These are phyloP conservation scores for Acipenser ruthenus DNA, from an alignment of 2,797 vertebrate species.

Conservation along the genomic window DNA sequence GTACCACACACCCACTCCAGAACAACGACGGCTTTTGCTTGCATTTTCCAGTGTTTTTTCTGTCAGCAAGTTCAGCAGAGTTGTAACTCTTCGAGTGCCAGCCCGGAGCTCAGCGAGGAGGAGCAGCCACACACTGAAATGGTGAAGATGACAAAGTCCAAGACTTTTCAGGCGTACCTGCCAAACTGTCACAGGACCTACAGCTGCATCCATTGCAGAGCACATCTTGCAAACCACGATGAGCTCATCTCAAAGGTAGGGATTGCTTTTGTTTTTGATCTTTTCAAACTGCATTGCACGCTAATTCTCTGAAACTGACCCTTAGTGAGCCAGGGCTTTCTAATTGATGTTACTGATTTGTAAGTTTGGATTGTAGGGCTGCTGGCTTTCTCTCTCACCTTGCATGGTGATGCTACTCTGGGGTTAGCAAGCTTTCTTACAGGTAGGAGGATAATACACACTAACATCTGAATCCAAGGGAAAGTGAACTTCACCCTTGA, in stretches of 20 bases:
- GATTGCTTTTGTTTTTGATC: constrained; percentile 14
- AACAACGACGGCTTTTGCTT: constrained; percentile 93
- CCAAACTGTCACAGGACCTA: constrained; percentile 90
- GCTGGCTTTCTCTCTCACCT: too few species aligned
- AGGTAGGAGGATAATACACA: too few species aligned
- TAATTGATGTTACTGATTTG: too few species aligned
- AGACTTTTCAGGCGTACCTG: constrained; percentile 97
- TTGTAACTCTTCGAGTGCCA: constrained; percentile 75
- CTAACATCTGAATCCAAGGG: too few species aligned
- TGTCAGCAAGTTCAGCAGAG: constrained; percentile 91
- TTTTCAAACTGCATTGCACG: constrained; percentile 1
- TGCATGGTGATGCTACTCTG: too few species aligned
- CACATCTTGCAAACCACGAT: constrained; percentile 95
- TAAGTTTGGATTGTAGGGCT: too few species aligned
- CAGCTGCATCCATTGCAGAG: constrained; percentile 97
- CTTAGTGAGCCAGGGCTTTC: too few species aligned
- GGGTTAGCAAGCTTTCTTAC: too few species aligned
- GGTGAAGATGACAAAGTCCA: constrained; percentile 98
- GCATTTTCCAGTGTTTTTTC: constrained; percentile 90
- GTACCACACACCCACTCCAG: constrained; percentile 82
- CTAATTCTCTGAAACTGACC: too few species aligned
- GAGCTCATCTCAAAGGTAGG: constrained; percentile 96
- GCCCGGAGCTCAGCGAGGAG: constrained; percentile 78
- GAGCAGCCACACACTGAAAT: constrained; percentile 78
- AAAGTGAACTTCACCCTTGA: too few species aligned